Evolutionary conservation across 2,888 invertebrate genomes (phyloP), one percentile per base, ranked within the genome.

Genomic region (Caenorhabditis drosophilae): DNA sequence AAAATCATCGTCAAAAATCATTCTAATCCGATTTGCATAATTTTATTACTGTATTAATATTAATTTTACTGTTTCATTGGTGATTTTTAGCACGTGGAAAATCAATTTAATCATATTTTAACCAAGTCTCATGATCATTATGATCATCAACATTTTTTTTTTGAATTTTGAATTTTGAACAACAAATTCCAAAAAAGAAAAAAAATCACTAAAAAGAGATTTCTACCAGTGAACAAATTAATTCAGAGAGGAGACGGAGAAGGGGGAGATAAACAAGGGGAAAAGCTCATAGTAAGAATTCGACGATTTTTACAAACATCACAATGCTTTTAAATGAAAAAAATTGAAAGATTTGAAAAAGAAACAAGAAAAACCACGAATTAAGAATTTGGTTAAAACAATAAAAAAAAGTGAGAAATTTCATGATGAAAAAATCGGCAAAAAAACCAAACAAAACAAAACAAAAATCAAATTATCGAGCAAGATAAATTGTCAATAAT

Each of bases 401-500:
- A n/a, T n/a, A n/a, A 35, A 35, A 35, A 15, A 12, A n/a, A 35
- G 1, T 15, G n/a, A n/a, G n/a, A n/a, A n/a, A n/a, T n/a, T n/a
- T n/a, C n/a, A n/a, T n/a, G n/a, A n/a, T n/a, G 3, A 16, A 18
- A 40, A 18, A 40, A 40, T 18, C 40, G 18, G 20, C 12, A 31
- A 31, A 31, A 9, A 31, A 12, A 31, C 12, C 31, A 31, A 40
- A 40, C 40, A 40, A 40, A 18, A 22, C 7, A 40, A 40, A 40
- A 18, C 3, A 22, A n/a, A n/a, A 3, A 15, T 18, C 18, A n/a
- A n/a, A 4, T 27, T 45, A 68, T 27, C 52, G 57, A 1, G 70
- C 67, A 57, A 74, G 35, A 63, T 76, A 76, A 31, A 75, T 40
- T 40, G 76, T 76, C 38, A 76, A 62, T 18, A 63, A 73, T 22